phyloP scores from a whole-genome alignment of 2,888 invertebrate species.

The Priocnemis perturbator region DNA sequence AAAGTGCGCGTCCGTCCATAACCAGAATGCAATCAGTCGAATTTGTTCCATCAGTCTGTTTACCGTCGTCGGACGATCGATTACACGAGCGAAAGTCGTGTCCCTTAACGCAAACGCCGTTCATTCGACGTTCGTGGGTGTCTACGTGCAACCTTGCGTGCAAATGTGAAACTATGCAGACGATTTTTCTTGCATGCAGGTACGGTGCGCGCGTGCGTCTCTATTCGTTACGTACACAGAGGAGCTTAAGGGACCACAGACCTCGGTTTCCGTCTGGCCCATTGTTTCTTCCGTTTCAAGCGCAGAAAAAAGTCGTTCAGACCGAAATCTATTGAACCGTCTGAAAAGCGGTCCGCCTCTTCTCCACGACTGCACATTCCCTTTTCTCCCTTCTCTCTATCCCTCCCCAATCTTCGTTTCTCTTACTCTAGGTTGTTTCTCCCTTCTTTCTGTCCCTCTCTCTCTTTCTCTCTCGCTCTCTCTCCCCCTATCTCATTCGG shows the following conservation, averaged over 20 bases:
- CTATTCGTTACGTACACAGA: conserved; percentile 16
- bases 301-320: conserved; percentile 44
- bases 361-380: conserved; percentile 16
- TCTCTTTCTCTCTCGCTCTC: conserved; percentile 7
- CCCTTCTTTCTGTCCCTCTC: conserved; percentile 9
- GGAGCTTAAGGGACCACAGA: conserved; percentile 34
- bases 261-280: conserved; percentile 56
- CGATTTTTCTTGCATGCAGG: background rate
- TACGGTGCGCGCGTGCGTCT: conserved; percentile 3
- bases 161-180: too few relatives aligned
- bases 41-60: too few relatives aligned
- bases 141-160: too few relatives aligned
- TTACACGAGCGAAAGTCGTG: too few relatives aligned
- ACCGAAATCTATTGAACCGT: conserved; percentile 57
- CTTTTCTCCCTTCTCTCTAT: conserved; percentile 13
- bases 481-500: background rate
- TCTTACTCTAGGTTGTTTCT: conserved; percentile 14
- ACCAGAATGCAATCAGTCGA: too few relatives aligned
- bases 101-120: too few relatives aligned
- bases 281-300: conserved; percentile 57
- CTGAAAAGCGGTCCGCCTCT: conserved; percentile 47
- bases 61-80: too few relatives aligned
- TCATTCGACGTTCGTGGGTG: too few relatives aligned
- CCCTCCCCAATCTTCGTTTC: conserved; percentile 19
- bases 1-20: background rate